Base-by-base conservation (phyloP, 2,888 invertebrate genomes). In the Meliscaeva auricollis region DNA sequence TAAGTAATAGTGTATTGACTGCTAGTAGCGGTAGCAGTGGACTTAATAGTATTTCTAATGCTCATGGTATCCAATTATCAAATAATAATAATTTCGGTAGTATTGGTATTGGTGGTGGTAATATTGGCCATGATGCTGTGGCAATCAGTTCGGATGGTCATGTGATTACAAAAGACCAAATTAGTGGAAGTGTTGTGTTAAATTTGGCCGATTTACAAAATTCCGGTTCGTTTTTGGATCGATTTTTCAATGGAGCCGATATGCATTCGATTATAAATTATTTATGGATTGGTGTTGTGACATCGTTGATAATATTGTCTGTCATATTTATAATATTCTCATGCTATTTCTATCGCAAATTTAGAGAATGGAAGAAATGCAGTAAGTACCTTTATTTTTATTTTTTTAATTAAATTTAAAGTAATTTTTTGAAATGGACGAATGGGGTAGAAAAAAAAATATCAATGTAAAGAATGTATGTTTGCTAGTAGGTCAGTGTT, bases 321-420 rank as follows among this genome's bases (percentile, higher is more conserved):
- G 88, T 91, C 74, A 89, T 92, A 79, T 92, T 92, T 77, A 91
- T 92, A 50, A 72, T 92, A 54, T 92, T 92, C 87, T 91, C 92
- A 76, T 91, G 91, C 76, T 91, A 92, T 79, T 92, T 92, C 89
- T 92, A 92, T 83, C 89, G 92, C 68, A 92, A 92, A 83, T 92
- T 92, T 87, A 89, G 90, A 77, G 90, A 92, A 89, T 92, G 92
- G 92, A 92, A 92, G 79, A 91, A 92, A 85, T 92, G 92, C 92
- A 92, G 92, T 92, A 91, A 92, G 92, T 92, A 89, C 50, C 22
- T n/a, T n/a, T 20, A 30, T 30, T 30, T 50, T 64, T 76, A 11
- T 38, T 22, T 54, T 32, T 17, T 41, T 7, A 20, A 26, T 41
- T 1, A 35, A 15, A 9, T 30, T 22, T 8, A n/a, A 4, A 17